Evolutionary conservation across 2,888 invertebrate species (phyloP), one percentile per base, ranked within the genome.

Genomic region (Lydus trimaculatus): DNA sequence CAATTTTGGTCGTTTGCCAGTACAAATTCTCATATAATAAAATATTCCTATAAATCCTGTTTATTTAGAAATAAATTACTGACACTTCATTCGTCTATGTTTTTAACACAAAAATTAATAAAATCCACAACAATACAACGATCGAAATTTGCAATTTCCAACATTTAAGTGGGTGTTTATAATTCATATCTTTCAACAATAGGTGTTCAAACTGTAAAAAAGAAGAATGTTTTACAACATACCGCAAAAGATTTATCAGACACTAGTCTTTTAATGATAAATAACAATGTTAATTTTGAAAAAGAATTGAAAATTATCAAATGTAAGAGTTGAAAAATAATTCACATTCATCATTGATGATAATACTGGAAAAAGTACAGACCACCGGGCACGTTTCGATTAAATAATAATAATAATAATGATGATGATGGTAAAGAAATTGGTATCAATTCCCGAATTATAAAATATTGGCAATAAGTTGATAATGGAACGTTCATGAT

Each of bases 401-500:
- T 39, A 36, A 36, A 36, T 25, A 61, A 60, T 60, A 23, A 15
- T 3, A 60, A 25, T 61, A 39, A 61, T 61, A 59, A 31, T 9
- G 15, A 31, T n/a, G 1, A 31, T 58, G 4, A 58, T 58, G 1
- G 9, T 33, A n/a, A 25, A 33, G 39, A 61, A 39, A 61, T 31
- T 25, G 11, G 13, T 8, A 56, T 48, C 9, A 48, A 60, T 33
- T 31, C 31, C 3, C 31, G n/a, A 33, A 39, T 61, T 39, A 33
- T 61, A 61, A 61, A 61, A 36, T 15, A 33, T 61, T 61, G 33
- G 20, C 61, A 31, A 60, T 33, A 60, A 60, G 36, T 36, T n/a
- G n/a, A 61, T 61, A 61, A 61, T 61, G 36, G 33, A 61, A 61
- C 31, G 3, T 61, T 31, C 61, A 61, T n/a, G n/a, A n/a, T 61